Base-by-base conservation (phyloP, 2,888 invertebrate species). In the Agrotis clavis region DNA sequence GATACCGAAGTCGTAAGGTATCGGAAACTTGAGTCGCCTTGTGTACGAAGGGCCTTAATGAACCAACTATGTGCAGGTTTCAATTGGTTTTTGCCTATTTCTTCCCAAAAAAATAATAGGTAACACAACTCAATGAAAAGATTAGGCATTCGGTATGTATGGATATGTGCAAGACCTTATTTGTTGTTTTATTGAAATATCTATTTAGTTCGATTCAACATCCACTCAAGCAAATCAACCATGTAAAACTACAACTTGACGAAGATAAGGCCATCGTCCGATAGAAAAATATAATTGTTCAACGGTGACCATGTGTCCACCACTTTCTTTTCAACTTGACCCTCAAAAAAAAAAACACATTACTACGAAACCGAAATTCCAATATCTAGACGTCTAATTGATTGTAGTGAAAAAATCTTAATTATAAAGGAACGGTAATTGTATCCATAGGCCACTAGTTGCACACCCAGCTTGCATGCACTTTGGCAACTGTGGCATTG, bases 401-500 rank as follows among this genome's bases (percentile, higher is more conserved):
- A 11, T 71, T 74, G 41, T 67, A 67, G 72, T 77, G 77, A 82
- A 84, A 84, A 83, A 86, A 78, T 86, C 81, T 86, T 86, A 86
- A 89, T 89, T 88, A 87, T 81, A 79, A 86, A 84, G 85, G 84
- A 87, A 89, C 80, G 85, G 77, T 90, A 90, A 90, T 90, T 89
- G 85, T 87, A 84, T 87, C 85, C 79, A 85, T 81, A 86, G 82
- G 83, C 71, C 82, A 83, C 82, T 79, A 78, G 87, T 91, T 92
- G 89, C 91, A 90, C 81, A 89, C 85, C 87, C 87, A 84, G 87
- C 86, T 89, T 87, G 87, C 83, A 79, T 90, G 87, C 90, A 89
- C 90, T 91, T 90, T 91, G 74, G 90, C 89, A 92, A 92, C 88
- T 84, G 74, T 87, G 84, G 84, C 86, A 90, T 92, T 93, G 90